Base-by-base conservation (phyloP, 2,113 vertebrate species). In the Excalfactoria chinensis region DNA sequence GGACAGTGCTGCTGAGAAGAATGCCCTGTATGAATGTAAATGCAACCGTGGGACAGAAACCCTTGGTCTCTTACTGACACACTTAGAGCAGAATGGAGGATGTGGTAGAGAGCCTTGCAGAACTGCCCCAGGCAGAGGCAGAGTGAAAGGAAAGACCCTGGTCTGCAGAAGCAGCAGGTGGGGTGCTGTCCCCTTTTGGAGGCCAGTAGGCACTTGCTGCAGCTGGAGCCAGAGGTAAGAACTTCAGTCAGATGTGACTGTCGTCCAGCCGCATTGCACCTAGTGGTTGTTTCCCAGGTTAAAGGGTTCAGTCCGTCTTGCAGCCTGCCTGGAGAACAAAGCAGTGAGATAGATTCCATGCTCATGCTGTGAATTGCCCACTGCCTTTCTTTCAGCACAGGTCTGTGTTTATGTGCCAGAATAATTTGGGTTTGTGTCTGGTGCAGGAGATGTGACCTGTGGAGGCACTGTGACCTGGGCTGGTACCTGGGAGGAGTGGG, bases 351-450 rank as follows among this genome's bases (percentile, higher is more conserved):
- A 58, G 86, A 92, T 79, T 93, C 70, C 82, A 75, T 87, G 84
- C 75, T 82, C 4, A 7, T 78, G 71, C 91, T 75, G 48, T 81
- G 86, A 79, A 88, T 93, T 95, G 93, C 86, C 93, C 83, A n/a
- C 1, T 89, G 93, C 83, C 63, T 63, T 95, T 92, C 76, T 91
- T 91, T 89, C 84, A 67, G 66, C 71, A 59, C 30, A 68, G 79
- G 82, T 86, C 93, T 72, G 53, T 64, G 66, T 66, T 92, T 81
- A 69, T 49, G 55, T 90, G 92, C 86, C 90, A 96, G 77, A 80
- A 84, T 94, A 89, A 93, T 91, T 84, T 91, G 66, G 49, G 70
- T 76, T 93, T 90, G 60, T 92, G 68, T 91, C 77, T 95, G 94
- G 92, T 55, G 35, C 37, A 73, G 84, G 89, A 88, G 58, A 93